Percentiles rank a stretch among this genome's conserved stretches.
These are phyloP conservation scores for Thera obeliscata DNA, from an alignment of 2,888 invertebrate species.

Conservation along the genomic window DNA sequence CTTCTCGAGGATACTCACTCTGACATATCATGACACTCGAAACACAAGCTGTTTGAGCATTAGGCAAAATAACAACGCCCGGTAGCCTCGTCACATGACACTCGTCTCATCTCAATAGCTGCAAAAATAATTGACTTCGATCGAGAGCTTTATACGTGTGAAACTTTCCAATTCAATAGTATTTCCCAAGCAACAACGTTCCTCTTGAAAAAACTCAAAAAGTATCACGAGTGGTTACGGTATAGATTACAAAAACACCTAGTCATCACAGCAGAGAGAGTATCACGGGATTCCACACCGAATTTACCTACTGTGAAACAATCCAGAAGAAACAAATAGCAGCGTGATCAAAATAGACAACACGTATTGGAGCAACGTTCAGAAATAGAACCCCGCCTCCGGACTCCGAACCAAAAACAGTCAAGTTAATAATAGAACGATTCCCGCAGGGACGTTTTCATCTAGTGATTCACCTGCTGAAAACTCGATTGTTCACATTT, in stretches of 20 bases:
- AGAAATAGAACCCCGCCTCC: constrained; percentile 82
- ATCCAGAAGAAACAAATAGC: constrained; percentile 65
- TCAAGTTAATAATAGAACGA: constrained; percentile 80
- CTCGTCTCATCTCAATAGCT: constrained; percentile 25
- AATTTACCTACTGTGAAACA: constrained; percentile 40
- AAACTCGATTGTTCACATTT: constrained; percentile 83
- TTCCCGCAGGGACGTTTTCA: constrained; percentile 79
- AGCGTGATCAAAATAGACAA: constrained; percentile 73
- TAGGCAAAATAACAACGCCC: constrained; percentile 35
- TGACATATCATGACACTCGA: constrained; percentile 41
- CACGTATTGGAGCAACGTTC: constrained; percentile 71
- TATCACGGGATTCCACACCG: constrained; percentile 47
- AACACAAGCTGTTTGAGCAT: constrained; percentile 35
- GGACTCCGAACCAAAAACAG: constrained; percentile 82
- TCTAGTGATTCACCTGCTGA: constrained; percentile 82
- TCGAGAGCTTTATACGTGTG: constrained; percentile 26
- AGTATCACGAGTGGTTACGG: constrained; percentile 9
- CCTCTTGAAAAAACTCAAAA: constrained; percentile 18
- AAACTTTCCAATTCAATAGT: constrained; percentile 29
- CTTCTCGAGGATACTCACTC: constrained; percentile 36
- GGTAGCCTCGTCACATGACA: constrained; percentile 35
- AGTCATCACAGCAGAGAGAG: constrained; percentile 8
- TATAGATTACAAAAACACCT: constrained; percentile 10
- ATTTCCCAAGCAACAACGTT: constrained; percentile 22
- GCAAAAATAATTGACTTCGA: constrained; percentile 31